Conservation (phyloP, 1,140 invertebrate genomes). For the Diachasma alloeum region DNA sequence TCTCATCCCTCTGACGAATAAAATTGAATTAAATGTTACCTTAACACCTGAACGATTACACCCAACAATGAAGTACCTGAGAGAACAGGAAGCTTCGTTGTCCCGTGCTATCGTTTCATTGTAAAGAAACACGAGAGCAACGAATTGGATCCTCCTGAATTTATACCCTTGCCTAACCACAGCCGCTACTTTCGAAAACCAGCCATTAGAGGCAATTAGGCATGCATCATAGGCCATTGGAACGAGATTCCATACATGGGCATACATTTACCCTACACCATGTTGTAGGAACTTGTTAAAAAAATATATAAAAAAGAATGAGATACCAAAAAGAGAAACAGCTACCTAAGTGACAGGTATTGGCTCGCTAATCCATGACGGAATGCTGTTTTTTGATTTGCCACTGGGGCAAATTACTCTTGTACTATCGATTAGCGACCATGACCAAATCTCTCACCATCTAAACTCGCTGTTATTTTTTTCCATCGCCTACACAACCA, state of each 20-base stretch:
- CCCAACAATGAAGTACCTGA: too few relatives aligned
- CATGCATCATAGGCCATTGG: conserved; percentile 45
- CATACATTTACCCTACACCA: conserved; percentile 27
- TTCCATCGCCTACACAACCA: neutral
- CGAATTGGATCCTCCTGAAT: neutral
- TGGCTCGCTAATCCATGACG: neutral
- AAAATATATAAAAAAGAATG: neutral
- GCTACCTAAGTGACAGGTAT: neutral
- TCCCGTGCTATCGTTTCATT: neutral
- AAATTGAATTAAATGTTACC: too few relatives aligned
- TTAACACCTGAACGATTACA: too few relatives aligned
- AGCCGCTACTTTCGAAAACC: conserved; percentile 43
- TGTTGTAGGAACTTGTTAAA: neutral
- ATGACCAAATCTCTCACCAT: neutral
- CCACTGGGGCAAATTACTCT: neutral
- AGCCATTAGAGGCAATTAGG: conserved; percentile 47
- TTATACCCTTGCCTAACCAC: conserved; percentile 21
- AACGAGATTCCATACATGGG: conserved; percentile 39
- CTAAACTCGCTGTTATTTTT: neutral
- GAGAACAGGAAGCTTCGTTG: neutral
- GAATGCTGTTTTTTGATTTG: neutral
- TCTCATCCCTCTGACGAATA: too few relatives aligned
- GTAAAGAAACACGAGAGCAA: neutral
- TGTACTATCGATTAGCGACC: neutral
- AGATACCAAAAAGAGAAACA: neutral